A percentile compares a stretch with the other conserved stretches of the same genome.
These are phyloP conservation scores for Bugulina stolonifera DNA, from an alignment of 2,888 invertebrate species.

Conservation along the genomic window DNA sequence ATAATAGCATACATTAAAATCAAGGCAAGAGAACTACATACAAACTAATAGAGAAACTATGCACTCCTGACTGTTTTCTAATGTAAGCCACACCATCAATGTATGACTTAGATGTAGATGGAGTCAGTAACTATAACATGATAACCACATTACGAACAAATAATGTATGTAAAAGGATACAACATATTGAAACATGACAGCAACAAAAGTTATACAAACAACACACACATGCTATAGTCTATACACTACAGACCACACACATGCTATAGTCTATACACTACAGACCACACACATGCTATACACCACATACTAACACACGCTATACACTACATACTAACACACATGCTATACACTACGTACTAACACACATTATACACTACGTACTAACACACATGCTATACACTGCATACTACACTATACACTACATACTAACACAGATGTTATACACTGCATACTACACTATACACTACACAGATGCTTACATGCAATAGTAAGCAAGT, in stretches of 20 bases:
- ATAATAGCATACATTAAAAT: no score
- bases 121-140: neutral
- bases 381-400: neutral
- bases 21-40: no score
- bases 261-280: neutral
- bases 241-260: neutral
- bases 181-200: neutral
- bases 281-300: neutral
- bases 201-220: neutral
- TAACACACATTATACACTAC: neutral
- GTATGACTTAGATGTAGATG: no score
- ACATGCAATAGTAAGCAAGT: neutral
- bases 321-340: neutral
- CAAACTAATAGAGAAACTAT: no score
- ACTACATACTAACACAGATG: neutral
- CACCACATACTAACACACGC: neutral
- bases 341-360: neutral
- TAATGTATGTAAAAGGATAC: neutral
- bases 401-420: neutral
- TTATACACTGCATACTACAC: neutral
- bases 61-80: no score
- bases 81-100: no score
- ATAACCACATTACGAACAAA: neutral
- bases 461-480: neutral
- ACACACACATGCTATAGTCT: neutral